Evolutionary conservation across 2,888 invertebrate species (phyloP).

Genomic region (Limnephilus rhombicus): DNA sequence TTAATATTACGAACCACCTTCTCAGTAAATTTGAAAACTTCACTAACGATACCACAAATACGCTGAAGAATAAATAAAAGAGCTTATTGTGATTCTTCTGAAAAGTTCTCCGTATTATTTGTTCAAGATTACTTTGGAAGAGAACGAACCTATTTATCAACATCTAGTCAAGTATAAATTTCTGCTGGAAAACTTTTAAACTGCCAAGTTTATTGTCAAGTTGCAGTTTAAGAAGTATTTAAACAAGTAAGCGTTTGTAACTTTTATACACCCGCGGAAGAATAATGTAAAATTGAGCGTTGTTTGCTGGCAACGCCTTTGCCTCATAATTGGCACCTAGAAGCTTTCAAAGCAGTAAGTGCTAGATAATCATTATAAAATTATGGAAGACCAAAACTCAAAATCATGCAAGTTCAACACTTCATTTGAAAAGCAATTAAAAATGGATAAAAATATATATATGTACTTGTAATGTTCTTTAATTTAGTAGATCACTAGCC

Average conservation of each 20-base stretch:
- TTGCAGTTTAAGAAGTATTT: conserved; percentile 22
- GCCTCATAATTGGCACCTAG: neutral
- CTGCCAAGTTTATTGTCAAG: conserved; percentile 45
- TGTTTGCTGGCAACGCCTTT: neutral
- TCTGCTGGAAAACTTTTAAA: conserved; percentile 37
- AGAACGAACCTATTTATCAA: conserved; percentile 52
- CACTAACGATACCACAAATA: conserved; percentile 48
- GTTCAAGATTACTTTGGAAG: conserved; percentile 21
- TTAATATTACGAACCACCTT: neutral
- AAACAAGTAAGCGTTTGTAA: neutral
- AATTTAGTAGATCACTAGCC: too few relatives aligned
- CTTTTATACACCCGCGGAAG: neutral
- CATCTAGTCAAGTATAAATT: conserved; percentile 49
- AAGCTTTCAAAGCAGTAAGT: neutral
- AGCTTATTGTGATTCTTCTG: conserved; percentile 37
- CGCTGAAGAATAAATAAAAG: conserved; percentile 31
- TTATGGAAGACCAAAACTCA: too few relatives aligned
- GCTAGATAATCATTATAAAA: neutral
- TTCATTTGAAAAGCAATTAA: too few relatives aligned
- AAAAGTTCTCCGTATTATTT: conserved; percentile 42
- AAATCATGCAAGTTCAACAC: too few relatives aligned
- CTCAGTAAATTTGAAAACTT: conserved; percentile 32
- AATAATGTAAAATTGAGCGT: neutral
- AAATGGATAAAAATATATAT: too few relatives aligned
- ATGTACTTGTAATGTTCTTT: too few relatives aligned